Evolutionary conservation across 2,113 vertebrate species (phyloP).

Genomic region (Peromyscus californicus): DNA sequence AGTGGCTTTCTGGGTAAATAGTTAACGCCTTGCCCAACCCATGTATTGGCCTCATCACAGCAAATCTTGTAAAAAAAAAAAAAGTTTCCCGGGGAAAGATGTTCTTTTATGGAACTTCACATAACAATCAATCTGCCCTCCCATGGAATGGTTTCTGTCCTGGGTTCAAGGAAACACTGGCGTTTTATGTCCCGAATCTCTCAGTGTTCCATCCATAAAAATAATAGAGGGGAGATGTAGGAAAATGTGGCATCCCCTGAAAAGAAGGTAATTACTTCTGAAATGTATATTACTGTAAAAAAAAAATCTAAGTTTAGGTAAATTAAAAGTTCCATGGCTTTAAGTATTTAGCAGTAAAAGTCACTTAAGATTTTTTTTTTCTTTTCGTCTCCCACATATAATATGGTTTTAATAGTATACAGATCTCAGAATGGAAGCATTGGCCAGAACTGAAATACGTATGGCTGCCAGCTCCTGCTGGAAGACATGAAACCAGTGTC

Average conservation of each 20-base stretch:
- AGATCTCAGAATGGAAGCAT: slow-evolving; percentile 73
- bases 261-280: slow-evolving; percentile 71
- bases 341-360: slow-evolving; percentile 81
- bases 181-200: slow-evolving; percentile 38
- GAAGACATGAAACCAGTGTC: slow-evolving; percentile 24
- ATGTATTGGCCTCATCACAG: slow-evolving; percentile 27
- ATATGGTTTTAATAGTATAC: slow-evolving; percentile 77
- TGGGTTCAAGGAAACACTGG: slow-evolving; percentile 24
- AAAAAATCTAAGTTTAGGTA: slow-evolving; percentile 71
- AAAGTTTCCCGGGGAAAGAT: not conserved
- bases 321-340: slow-evolving; percentile 70
- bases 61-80: not conserved
- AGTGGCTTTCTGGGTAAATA: slow-evolving; percentile 32
- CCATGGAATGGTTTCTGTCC: not conserved
- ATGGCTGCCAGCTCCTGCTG: slow-evolving; percentile 59
- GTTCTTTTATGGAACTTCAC: slow-evolving; percentile 30
- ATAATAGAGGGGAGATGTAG: slow-evolving; percentile 51
- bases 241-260: slow-evolving; percentile 64
- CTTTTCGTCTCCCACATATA: slow-evolving; percentile 56
- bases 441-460: slow-evolving; percentile 71
- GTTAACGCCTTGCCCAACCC: slow-evolving; percentile 15
- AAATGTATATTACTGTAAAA: slow-evolving; percentile 68
- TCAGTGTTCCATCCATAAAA: slow-evolving; percentile 34
- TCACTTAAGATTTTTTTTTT: slow-evolving; percentile 74
- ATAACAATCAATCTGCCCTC: not conserved